phyloP scores from a whole-genome alignment of 2,797 vertebrate species.

The Darevskia mixta region DNA sequence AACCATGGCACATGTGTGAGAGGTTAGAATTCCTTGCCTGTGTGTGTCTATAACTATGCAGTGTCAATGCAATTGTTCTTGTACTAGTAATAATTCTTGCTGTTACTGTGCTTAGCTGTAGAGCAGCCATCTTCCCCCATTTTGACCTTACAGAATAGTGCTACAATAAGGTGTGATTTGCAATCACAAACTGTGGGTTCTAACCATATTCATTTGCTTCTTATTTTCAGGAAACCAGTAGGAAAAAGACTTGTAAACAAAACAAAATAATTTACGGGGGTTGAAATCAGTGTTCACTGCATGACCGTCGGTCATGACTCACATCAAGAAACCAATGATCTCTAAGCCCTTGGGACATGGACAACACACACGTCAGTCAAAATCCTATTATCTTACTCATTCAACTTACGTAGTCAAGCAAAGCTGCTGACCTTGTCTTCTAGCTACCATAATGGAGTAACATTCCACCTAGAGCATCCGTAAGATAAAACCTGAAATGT shows the following conservation, averaged over 20 bases:
- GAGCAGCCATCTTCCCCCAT: neutral
- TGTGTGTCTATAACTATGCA: neutral
- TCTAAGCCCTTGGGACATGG: neutral
- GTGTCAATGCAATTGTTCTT: neutral
- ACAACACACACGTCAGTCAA: neutral
- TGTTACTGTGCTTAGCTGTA: neutral
- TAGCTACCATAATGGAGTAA: neutral
- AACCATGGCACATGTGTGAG: neutral
- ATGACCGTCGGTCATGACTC: constrained; percentile 6
- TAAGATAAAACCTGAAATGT: neutral
- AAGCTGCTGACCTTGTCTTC: constrained; percentile 1
- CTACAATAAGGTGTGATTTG: neutral
- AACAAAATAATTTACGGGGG: neutral
- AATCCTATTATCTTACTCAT: constrained; percentile 13
- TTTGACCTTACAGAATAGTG: too few species aligned
- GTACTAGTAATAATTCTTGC: neutral
- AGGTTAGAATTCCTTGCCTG: neutral
- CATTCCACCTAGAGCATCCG: constrained; percentile 6
- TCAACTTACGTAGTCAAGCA: neutral
- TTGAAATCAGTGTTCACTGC: constrained; percentile 32
- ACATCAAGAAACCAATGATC: neutral
- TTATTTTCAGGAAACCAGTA: constrained; percentile 16
- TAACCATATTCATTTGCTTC: neutral
- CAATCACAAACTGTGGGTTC: neutral
- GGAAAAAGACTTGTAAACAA: constrained; percentile 30